A percentile compares a stretch with the other conserved stretches of the same genome.
phyloP scores from a whole-genome alignment of 2,888 invertebrate species.

The Melinaea menophilus region DNA sequence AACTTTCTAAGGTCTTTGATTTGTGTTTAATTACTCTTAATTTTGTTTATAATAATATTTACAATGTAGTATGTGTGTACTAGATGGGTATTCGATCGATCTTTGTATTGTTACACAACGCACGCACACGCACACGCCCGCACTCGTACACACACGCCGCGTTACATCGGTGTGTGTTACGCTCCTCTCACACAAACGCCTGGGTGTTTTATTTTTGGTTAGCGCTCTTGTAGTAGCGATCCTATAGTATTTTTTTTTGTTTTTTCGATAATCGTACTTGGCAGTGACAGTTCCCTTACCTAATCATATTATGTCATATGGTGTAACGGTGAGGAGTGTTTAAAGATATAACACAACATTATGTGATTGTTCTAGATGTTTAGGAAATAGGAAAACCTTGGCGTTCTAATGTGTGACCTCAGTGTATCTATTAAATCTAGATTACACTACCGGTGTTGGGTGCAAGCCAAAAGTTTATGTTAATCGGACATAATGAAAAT shows the following conservation, averaged over 20 bases:
- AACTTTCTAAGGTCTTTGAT: no score
- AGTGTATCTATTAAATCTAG: conserved; percentile 48
- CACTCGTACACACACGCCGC: conserved; percentile 4
- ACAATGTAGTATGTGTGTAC: neutral
- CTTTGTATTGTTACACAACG: conserved; percentile 18
- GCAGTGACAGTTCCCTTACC: conserved; percentile 56
- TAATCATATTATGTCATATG: conserved; percentile 3
- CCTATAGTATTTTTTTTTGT: conserved; percentile 56
- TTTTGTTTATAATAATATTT: neutral
- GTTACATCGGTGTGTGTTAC: conserved; percentile 17
- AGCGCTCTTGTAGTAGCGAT: conserved; percentile 53
- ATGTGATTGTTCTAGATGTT: neutral
- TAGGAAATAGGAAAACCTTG: neutral
- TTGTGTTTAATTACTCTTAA: no score
- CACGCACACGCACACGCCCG: conserved; percentile 14
- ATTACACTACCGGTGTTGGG: conserved; percentile 55
- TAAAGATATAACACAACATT: conserved; percentile 6
- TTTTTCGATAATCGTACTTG: conserved; percentile 52
- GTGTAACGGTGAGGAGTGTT: neutral
- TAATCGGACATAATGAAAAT: conserved; percentile 63
- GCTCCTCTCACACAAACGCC: conserved; percentile 41
- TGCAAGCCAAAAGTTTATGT: conserved; percentile 58
- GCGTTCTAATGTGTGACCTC: conserved; percentile 26
- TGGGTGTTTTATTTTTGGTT: conserved; percentile 68
- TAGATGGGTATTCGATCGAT: conserved; percentile 16